Conservation (phyloP, 2,888 invertebrate species). For the Lithophane ornitopus region DNA sequence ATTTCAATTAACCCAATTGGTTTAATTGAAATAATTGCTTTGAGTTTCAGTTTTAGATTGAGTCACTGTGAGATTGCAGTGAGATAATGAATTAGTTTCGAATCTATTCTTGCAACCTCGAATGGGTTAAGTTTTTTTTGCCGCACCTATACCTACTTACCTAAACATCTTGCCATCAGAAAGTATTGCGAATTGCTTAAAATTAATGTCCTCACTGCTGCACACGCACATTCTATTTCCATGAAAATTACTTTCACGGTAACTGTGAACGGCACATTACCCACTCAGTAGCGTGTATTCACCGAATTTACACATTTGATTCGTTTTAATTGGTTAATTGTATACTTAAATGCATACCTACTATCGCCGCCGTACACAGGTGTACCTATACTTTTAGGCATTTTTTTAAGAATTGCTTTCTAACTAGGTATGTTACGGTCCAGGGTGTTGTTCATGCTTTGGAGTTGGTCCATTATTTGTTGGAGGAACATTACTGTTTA, state of each 20-base stretch:
- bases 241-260: conserved; percentile 51
- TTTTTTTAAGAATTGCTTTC: conserved; percentile 18
- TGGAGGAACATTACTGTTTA: neutral
- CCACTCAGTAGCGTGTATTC: conserved; percentile 36
- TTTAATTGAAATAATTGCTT: neutral
- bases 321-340: conserved; percentile 43
- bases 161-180: neutral
- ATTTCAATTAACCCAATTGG: no score
- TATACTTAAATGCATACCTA: conserved; percentile 31
- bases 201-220: conserved; percentile 11
- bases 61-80: neutral
- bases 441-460: neutral
- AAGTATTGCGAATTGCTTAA: conserved; percentile 19
- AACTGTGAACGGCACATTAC: conserved; percentile 1
- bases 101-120: neutral
- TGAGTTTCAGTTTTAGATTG: neutral
- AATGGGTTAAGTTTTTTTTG: neutral
- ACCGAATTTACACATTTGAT: conserved; percentile 46
- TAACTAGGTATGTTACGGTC: neutral
- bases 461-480: neutral
- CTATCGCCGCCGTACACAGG: conserved; percentile 2
- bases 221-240: conserved; percentile 51
- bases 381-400: neutral
- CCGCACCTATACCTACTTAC: no score
- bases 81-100: conserved; percentile 5